These are phyloP conservation scores for Argyrosomus japonicus DNA, from an alignment of 2,113 vertebrate species.

Conservation along the genomic window DNA sequence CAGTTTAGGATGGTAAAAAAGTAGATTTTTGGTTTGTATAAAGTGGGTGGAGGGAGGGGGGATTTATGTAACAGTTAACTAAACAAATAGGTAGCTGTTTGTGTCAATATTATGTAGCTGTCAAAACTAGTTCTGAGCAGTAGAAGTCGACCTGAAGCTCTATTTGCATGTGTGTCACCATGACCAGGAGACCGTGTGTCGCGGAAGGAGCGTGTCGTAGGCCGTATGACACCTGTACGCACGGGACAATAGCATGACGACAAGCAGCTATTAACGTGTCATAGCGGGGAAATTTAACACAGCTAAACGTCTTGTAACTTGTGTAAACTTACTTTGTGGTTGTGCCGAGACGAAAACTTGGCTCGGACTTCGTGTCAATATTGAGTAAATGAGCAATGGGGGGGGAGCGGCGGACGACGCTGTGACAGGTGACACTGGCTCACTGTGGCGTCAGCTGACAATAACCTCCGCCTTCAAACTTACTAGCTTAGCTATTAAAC, in stretches of 20 bases:
- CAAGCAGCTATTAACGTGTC: neutral
- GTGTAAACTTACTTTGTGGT: neutral
- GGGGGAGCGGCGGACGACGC: neutral
- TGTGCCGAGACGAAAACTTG: neutral
- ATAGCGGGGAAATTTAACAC: neutral
- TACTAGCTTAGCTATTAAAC: conserved; percentile 26
- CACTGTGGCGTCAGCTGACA: conserved; percentile 56
- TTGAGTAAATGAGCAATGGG: neutral
- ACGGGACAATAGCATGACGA: neutral
- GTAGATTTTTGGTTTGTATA: neutral
- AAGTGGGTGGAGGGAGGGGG: too few relatives aligned
- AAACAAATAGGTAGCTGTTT: neutral
- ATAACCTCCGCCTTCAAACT: conserved; percentile 52
- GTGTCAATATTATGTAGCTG: neutral
- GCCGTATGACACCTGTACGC: conserved; percentile 47
- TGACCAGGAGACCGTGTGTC: neutral
- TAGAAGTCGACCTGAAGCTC: neutral
- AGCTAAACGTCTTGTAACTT: neutral
- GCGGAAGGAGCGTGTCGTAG: conserved; percentile 31
- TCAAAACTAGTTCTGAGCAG: neutral
- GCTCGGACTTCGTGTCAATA: conserved; percentile 3
- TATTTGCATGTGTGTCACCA: neutral
- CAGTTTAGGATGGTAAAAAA: too few relatives aligned
- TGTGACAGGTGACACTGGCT: conserved; percentile 68
- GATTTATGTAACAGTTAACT: too few relatives aligned